Evolutionary conservation across 1,140 invertebrate species (phyloP).

Genomic region (Cephus cinctus): DNA sequence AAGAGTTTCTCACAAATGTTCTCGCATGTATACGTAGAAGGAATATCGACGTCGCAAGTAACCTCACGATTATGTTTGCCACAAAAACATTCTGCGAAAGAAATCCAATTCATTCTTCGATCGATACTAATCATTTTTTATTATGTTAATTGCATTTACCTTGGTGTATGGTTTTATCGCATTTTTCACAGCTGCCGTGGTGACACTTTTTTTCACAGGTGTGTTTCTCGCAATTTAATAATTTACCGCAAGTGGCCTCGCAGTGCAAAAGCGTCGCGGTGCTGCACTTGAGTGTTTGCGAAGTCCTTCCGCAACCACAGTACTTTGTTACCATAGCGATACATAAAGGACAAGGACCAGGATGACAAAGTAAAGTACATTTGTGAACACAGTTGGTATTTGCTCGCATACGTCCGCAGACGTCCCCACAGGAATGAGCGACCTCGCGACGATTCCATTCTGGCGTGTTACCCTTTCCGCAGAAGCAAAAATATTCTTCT

Average conservation of each 20-base stretch:
- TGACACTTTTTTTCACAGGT: slow-evolving; percentile 61
- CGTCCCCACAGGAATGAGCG: slow-evolving; percentile 87
- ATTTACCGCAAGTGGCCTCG: slow-evolving; percentile 65
- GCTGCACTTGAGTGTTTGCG: slow-evolving; percentile 70
- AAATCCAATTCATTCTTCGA: slow-evolving; percentile 9
- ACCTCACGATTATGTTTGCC: slow-evolving; percentile 56
- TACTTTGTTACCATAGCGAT: slow-evolving; percentile 58
- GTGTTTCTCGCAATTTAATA: slow-evolving; percentile 61
- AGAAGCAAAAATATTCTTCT: slow-evolving; percentile 78
- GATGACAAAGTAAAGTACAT: slow-evolving; percentile 88
- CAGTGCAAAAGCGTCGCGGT: slow-evolving; percentile 70
- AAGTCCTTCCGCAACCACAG: slow-evolving; percentile 74
- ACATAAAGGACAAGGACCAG: slow-evolving; percentile 77
- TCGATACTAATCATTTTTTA: too few relatives aligned
- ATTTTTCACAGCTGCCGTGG: slow-evolving; percentile 53
- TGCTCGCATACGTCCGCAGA: slow-evolving; percentile 68
- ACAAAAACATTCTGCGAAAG: slow-evolving; percentile 64
- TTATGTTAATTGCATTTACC: slow-evolving; percentile 29
- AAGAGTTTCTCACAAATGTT: slow-evolving; percentile 65
- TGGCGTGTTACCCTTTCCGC: slow-evolving; percentile 74
- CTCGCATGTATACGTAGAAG: slow-evolving; percentile 54
- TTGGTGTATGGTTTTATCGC: slow-evolving; percentile 49
- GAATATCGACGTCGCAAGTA: slow-evolving; percentile 49
- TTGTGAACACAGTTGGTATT: slow-evolving; percentile 71
- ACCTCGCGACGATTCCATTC: slow-evolving; percentile 71